A percentile compares a stretch with the other conserved stretches of the same genome.
phyloP scores from a whole-genome alignment of 2,888 invertebrate genomes.

The Acanthoscelides obtectus region DNA sequence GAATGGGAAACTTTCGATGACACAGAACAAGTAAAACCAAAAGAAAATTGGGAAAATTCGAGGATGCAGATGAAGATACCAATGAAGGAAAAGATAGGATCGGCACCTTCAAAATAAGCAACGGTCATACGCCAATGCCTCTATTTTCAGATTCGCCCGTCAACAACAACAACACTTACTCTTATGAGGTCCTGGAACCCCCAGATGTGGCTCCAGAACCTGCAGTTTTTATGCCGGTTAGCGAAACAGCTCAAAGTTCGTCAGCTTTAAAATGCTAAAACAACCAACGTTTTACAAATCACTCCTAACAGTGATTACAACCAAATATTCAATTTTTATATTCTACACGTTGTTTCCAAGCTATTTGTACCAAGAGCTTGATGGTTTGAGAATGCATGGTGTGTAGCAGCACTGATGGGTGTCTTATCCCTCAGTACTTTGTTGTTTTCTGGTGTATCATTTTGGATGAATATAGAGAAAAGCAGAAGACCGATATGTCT shows the following conservation, averaged over 20 bases:
- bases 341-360: constrained; percentile 54
- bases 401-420: constrained; percentile 36
- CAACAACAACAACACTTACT: constrained; percentile 45
- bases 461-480: constrained; percentile 36
- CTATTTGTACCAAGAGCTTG: constrained; percentile 45
- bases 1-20: constrained; percentile 32
- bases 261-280: constrained; percentile 31
- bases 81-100: neutral
- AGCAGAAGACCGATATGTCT: constrained; percentile 36
- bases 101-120: constrained; percentile 16
- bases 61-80: constrained; percentile 16
- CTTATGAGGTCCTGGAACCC: constrained; percentile 35
- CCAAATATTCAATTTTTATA: constrained; percentile 52
- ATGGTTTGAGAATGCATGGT: constrained; percentile 29
- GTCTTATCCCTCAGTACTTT: constrained; percentile 32
- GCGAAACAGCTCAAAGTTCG: constrained; percentile 1
- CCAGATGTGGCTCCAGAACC: constrained; percentile 8
- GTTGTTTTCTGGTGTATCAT: constrained; percentile 33
- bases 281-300: constrained; percentile 53
- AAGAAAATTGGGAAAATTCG: constrained; percentile 27
- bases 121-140: constrained; percentile 47
- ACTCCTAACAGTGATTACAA: constrained; percentile 51
- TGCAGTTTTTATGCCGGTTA: constrained; percentile 35
- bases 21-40: constrained; percentile 9
- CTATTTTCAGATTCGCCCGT: constrained; percentile 55